Base-by-base conservation (phyloP, 2,113 vertebrate species). In the Neolamprologus fasciatus region DNA sequence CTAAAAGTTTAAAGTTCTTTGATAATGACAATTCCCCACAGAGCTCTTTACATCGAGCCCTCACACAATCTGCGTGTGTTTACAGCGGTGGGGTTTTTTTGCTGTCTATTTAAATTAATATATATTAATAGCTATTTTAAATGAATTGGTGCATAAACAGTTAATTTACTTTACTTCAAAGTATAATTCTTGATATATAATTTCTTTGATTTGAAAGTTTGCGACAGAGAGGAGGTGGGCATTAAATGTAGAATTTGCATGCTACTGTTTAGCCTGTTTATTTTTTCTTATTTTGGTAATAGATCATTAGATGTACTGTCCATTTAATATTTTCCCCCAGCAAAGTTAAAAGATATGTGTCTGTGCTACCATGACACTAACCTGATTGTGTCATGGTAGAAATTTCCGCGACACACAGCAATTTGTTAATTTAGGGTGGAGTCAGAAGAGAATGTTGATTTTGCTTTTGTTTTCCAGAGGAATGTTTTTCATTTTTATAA, bases 191-290 rank as follows among this genome's bases (percentile, higher is more conserved):
- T 80, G 35, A 61, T 91, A 87, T 91, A 90, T 89, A 28, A 63
- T 89, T 82, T 61, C 37, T 71, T 88, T 95, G 81, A 86, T 93
- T 89, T 94, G 80, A 87, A 91, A 73, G 54, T 86, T 84, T 92
- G 26, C 87, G 89, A 79, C 51, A 54, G 84, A 90, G 85, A 87
- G 57, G 87, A 88, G 55, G 83, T 93, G 95, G 96, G 95, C 95
- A 96, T 96, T 96, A 73, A 73, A 91, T 89, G 23, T 91, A 89
- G 51, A 82, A 82, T 90, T 54, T 93, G 95, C 95, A 95, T 96
- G 93, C 51, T 89, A 81, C 90, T 88, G n/a, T 84, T 93, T 76
- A 86, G 37, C 71, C 55, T 89, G 50, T 87, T 80, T 51, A 10
- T 81, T 86, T 63, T 83, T 83, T 85, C 35, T 66, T 78, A 16